Evolutionary conservation across 2,888 invertebrate genomes (phyloP), one percentile per base, ranked within the genome.

Genomic region (Campoplex capitator): DNA sequence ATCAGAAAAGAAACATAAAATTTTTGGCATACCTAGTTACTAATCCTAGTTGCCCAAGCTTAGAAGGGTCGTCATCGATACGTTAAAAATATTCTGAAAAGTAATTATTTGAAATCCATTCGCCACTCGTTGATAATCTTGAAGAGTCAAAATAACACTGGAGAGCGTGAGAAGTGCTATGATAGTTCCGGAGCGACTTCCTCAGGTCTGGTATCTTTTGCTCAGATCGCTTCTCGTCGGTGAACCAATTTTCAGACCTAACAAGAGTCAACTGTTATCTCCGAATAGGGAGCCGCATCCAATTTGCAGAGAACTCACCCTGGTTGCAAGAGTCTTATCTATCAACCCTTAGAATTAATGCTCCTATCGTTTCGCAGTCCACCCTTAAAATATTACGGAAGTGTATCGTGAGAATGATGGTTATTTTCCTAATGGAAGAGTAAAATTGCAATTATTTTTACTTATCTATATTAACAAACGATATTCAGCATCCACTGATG

Each of bases 211-310:
- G 62, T 62, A 62, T 62, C 62, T 62, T 32, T 62, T 32, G 32
- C 16, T 62, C 16, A 2, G 62, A 62, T 62, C 32, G 62, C 62
- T 62, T 62, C 16, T 32, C 23, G 28, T 11, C 16, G 32, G 68
- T 68, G 68, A 68, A 68, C 68, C 68, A 42, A 68, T 42, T 68
- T n/a, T 42, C 42, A 68, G 42, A 68, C n/a, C 23, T n/a, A 42
- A 68, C 38, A 68, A 68, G n/a, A 42, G 42, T 32, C 62, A 62
- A 62, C 62, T 62, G 62, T 62, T 62, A 62, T 62, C 62, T 62
- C 62, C 28, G 62, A 62, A 62, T 16, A 62, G 32, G 62, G 62
- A 62, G 32, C 62, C 32, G 32, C 62, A 62, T 62, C 62, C 62
- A 62, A 62, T 62, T 62, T 62, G 32, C 62, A 62, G 62, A 32